Percentiles rank a stretch among this genome's conserved stretches.
phyloP scores from a whole-genome alignment of 2,888 invertebrate genomes.

The Hybos culiciformis region DNA sequence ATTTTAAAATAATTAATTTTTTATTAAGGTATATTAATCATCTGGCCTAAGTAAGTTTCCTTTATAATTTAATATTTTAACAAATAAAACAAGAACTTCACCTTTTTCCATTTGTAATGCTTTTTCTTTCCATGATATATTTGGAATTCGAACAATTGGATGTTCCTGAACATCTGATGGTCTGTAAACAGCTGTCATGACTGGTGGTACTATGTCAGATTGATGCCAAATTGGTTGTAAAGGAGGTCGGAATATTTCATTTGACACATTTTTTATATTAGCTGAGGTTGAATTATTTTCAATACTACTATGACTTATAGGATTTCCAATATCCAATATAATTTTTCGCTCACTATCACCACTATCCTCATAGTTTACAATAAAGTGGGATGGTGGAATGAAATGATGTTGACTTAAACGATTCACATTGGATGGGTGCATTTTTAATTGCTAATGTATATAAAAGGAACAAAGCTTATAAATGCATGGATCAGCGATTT shows the following conservation, averaged over 20 bases:
- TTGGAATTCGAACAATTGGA: neutral
- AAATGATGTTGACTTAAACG: too few species aligned
- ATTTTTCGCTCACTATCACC: constrained; percentile 32
- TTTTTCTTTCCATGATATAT: constrained; percentile 42
- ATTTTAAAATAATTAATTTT: too few species aligned
- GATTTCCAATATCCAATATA: constrained; percentile 38
- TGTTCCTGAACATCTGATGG: constrained; percentile 4
- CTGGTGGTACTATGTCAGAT: constrained; percentile 25
- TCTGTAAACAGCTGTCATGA: constrained; percentile 13
- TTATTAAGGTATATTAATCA: too few species aligned
- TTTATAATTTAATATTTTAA: too few species aligned
- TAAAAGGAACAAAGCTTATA: too few species aligned
- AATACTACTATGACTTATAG: neutral
- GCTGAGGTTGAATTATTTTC: neutral
- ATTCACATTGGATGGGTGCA: too few species aligned
- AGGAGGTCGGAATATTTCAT: constrained; percentile 7
- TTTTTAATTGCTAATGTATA: too few species aligned
- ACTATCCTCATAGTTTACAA: constrained; percentile 34
- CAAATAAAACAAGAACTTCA: constrained; percentile 23
- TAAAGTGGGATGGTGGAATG: too few species aligned
- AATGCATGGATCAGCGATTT: too few species aligned
- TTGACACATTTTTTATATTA: neutral
- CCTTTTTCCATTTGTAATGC: constrained; percentile 49
- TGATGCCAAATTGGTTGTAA: constrained; percentile 3
- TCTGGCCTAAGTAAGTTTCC: neutral